These are phyloP conservation scores for Drosophila tripunctata DNA, from an alignment of 2,888 invertebrate species.

Conservation along the genomic window DNA sequence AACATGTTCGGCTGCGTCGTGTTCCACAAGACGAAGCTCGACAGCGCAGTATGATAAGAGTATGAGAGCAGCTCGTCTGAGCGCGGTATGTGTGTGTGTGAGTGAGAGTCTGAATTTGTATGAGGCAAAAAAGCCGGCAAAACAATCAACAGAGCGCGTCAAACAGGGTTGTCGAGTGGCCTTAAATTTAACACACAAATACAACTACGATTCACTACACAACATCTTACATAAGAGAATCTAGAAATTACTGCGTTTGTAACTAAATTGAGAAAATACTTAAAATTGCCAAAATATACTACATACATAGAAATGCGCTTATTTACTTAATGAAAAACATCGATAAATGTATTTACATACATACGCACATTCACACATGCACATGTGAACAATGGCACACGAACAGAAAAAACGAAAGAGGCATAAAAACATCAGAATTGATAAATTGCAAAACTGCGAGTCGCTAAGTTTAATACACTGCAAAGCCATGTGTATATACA, in stretches of 20 bases:
- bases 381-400: constrained; percentile 43
- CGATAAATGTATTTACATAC: constrained; percentile 1
- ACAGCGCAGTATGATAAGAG: constrained; percentile 35
- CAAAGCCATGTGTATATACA: not conserved
- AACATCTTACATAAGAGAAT: not conserved
- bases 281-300: too few relatives aligned
- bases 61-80: constrained; percentile 5
- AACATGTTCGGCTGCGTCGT: constrained; percentile 55
- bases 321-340: not conserved
- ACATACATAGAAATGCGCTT: constrained; percentile 18
- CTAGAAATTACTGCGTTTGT: constrained; percentile 36
- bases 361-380: constrained; percentile 22
- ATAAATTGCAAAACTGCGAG: constrained; percentile 16
- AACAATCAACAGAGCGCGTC: constrained; percentile 56
- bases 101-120: constrained; percentile 8
- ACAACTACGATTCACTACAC: not conserved
- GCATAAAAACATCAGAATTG: constrained; percentile 32
- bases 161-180: constrained; percentile 52
- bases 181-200: not conserved
- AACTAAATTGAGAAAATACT: too few relatives aligned
- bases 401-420: constrained; percentile 51
- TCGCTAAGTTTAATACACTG: constrained; percentile 16
- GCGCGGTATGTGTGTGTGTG: constrained; percentile 1
- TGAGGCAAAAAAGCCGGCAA: constrained; percentile 64
- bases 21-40: constrained; percentile 24